Percentiles rank a stretch among this genome's conserved stretches.
phyloP scores from a whole-genome alignment of 2,797 vertebrate genomes.

The Cryptoblepharus egeriae region DNA sequence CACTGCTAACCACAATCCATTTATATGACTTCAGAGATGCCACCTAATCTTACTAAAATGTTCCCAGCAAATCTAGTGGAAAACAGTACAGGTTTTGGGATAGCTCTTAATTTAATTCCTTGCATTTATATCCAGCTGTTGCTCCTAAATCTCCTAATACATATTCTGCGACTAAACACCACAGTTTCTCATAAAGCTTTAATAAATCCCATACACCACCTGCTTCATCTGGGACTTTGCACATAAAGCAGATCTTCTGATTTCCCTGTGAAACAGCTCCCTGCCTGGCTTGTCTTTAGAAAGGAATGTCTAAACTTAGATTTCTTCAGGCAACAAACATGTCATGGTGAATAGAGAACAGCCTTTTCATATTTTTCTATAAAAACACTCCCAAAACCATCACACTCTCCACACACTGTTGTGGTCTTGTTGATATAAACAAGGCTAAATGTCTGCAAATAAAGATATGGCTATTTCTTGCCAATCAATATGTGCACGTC shows the following conservation, averaged over 20 bases:
- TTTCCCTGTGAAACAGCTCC: neutral
- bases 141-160: slow-evolving; percentile 9
- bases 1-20: neutral
- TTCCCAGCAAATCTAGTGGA: slow-evolving; percentile 7
- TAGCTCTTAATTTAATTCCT: slow-evolving; percentile 21
- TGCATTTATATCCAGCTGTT: neutral
- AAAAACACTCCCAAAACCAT: neutral
- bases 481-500: neutral
- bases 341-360: neutral
- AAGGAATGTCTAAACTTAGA: slow-evolving; percentile 19
- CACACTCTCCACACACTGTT: neutral
- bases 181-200: neutral
- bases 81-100: neutral
- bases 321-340: neutral
- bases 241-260: slow-evolving; percentile 2
- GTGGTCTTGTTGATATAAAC: neutral
- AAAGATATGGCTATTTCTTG: neutral
- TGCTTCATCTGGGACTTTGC: slow-evolving; percentile 19
- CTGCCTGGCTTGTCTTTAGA: neutral
- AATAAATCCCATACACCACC: neutral
- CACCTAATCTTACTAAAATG: neutral
- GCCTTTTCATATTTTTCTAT: neutral
- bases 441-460: too few relatives aligned
- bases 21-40: neutral
- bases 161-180: neutral